Base-by-base conservation (phyloP, 2,888 invertebrate genomes). In the Clunio marinus region DNA sequence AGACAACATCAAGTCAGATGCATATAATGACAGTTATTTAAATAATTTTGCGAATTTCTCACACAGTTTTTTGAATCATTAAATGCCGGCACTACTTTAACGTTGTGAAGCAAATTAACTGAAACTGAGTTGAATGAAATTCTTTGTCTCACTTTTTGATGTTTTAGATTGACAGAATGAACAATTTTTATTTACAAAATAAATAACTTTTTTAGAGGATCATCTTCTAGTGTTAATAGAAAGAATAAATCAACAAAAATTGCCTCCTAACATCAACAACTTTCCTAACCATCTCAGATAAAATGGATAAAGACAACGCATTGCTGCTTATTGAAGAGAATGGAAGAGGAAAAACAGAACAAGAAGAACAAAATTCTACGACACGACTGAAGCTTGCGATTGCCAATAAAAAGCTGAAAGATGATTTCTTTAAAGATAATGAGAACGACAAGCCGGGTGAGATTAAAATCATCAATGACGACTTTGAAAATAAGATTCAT, bases 401-500 rank as follows among this genome's bases (percentile, higher is more conserved):
- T 28, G 55, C 28, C 17, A 55, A 24, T 13, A 66, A 35, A 55
- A 51, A 24, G 4, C 55, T 66, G 5, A 66, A 66, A 15, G 55
- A 66, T 1, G 22, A 51, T 3, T 66, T 66, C 13, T 51, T 55
- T 7, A 46, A 37, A 13, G 66, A 66, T 4, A 66, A 55, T 32
- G 66, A 51, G 22, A 55, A 55, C 5, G 55, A 66, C n/a, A 28
- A 24, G 20, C 1, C 62, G 41, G 24, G 22, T 2, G 45, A 41
- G 35, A n/a, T n/a, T n/a, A n/a, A n/a, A n/a, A 15, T 24, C 15
- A 15, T 63, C 10, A 25, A 46, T 66, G 75, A 73, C n/a, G 75
- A 74, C 59, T 79, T 78, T 65, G 80, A 79, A 70, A 73, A 74
- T 62, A 73, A 73, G 20, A 77, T 78, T 60, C 78, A 78, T 37